These are phyloP conservation scores for Oxytorus armatus DNA, from an alignment of 2,888 invertebrate species.

Conservation along the genomic window DNA sequence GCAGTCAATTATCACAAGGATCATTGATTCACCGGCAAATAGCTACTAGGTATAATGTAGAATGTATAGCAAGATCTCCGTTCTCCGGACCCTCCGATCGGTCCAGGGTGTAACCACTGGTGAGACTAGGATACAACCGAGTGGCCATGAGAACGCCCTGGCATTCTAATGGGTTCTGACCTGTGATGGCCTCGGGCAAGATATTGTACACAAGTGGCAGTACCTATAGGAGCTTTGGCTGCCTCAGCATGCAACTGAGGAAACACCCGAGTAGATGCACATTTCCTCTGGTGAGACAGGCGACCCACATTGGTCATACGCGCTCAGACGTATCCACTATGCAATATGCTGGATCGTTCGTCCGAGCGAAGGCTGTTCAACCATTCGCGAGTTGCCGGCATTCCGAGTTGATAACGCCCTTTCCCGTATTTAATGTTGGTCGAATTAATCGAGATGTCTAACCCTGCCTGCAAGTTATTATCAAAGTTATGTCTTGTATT, in stretches of 20 bases:
- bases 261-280: constrained; percentile 41
- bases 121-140: constrained; percentile 20
- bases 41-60: constrained; percentile 1
- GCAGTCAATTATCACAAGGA: constrained; percentile 9
- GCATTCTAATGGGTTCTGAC: constrained; percentile 38
- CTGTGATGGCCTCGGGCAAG: constrained; percentile 18
- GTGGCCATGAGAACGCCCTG: background rate
- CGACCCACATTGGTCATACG: constrained; percentile 37
- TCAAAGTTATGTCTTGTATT: background rate
- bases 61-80: constrained; percentile 4
- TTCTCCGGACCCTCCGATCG: constrained; percentile 10
- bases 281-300: constrained; percentile 44
- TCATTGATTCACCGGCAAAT: constrained; percentile 8
- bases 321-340: constrained; percentile 26
- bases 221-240: constrained; percentile 31
- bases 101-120: constrained; percentile 25
- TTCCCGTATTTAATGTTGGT: constrained; percentile 39
- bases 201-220: constrained; percentile 39
- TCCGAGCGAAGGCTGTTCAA: constrained; percentile 34
- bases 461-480: background rate
- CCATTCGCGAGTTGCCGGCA: constrained; percentile 27
- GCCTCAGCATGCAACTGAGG: constrained; percentile 34
- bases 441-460: constrained; percentile 27
- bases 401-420: constrained; percentile 20
- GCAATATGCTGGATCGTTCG: constrained; percentile 51